Conservation (phyloP, 2,797 vertebrate genomes). For the Hirundo rustica region DNA sequence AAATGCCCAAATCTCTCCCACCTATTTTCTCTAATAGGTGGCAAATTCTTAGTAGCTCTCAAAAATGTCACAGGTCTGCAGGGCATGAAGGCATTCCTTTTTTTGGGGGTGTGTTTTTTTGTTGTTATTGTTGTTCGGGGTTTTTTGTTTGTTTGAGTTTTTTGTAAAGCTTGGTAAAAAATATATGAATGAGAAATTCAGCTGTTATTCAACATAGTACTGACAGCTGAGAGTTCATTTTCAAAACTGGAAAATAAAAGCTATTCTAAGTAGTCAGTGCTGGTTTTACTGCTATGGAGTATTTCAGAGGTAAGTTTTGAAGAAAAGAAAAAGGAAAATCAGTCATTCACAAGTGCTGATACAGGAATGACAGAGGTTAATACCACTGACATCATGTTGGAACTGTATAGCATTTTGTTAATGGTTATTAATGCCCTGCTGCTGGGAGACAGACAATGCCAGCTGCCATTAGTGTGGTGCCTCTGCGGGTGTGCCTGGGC, state of each 20-base stretch:
- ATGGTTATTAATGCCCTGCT: conserved; percentile 62
- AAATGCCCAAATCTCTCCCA: background rate
- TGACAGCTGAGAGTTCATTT: background rate
- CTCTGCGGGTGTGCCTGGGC: background rate
- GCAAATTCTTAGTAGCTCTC: background rate
- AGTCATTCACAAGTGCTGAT: background rate
- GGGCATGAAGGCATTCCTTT: background rate
- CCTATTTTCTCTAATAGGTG: background rate
- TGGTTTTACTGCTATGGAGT: background rate
- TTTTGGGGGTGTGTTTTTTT: too few relatives aligned
- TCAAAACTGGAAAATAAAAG: background rate
- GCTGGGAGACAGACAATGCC: conserved; percentile 58
- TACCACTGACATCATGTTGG: conserved; percentile 53
- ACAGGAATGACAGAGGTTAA: conserved; percentile 51
- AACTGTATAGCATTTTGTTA: conserved; percentile 46
- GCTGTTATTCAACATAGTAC: background rate
- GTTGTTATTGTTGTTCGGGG: too few relatives aligned
- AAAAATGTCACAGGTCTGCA: background rate
- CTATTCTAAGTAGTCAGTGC: background rate
- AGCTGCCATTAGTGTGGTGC: conserved; percentile 24
- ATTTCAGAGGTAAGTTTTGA: conserved; percentile 19
- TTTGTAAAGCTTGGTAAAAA: background rate
- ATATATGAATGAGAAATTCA: background rate
- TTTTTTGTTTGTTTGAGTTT: background rate
- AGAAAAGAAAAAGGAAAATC: background rate